Evolutionary conservation across 2,888 invertebrate species (phyloP).

Genomic region (Carcina quercana): DNA sequence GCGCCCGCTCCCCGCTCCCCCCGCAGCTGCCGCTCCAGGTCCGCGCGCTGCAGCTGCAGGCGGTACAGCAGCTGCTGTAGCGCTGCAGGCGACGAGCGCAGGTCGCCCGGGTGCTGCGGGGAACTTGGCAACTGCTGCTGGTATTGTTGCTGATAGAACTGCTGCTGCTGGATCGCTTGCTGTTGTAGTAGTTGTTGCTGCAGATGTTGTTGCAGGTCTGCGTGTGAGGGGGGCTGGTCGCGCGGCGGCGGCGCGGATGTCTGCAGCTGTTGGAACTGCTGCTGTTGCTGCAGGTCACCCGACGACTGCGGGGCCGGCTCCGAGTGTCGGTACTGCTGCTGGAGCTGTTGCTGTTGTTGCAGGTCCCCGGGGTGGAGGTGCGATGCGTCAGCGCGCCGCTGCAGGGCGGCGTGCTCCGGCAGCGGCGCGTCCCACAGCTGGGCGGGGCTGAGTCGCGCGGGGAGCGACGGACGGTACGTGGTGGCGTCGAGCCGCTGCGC

Average conservation of each 20-base stretch:
- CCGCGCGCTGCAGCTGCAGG: constrained; percentile 22
- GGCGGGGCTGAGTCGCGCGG: constrained; percentile 30
- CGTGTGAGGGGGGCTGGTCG: too few relatives aligned
- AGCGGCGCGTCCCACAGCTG: constrained; percentile 28
- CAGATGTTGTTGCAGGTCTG: constrained; percentile 27
- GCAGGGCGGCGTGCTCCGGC: constrained; percentile 32
- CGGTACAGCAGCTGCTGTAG: constrained; percentile 25
- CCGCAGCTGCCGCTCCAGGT: constrained; percentile 21
- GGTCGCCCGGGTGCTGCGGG: constrained; percentile 11
- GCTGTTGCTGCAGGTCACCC: constrained; percentile 16
- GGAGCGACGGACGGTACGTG: constrained; percentile 37
- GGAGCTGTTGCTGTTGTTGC: constrained; percentile 12
- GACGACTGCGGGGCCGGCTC: constrained; percentile 15
- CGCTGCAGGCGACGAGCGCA: constrained; percentile 13
- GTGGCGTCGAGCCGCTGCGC: constrained; percentile 45
- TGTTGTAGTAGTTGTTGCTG: constrained; percentile 15
- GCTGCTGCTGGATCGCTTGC: constrained; percentile 16
- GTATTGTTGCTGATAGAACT: constrained; percentile 19
- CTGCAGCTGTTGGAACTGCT: constrained; percentile 13
- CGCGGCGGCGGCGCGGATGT: constrained; percentile 19
- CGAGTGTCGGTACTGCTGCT: constrained; percentile 11
- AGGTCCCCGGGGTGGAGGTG: constrained; percentile 16
- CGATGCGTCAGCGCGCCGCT: constrained; percentile 47
- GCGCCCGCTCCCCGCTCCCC: constrained; percentile 18
- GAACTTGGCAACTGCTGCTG: constrained; percentile 8